phyloP scores from a whole-genome alignment of 2,888 invertebrate species.

The Cheilosia vernalis region DNA sequence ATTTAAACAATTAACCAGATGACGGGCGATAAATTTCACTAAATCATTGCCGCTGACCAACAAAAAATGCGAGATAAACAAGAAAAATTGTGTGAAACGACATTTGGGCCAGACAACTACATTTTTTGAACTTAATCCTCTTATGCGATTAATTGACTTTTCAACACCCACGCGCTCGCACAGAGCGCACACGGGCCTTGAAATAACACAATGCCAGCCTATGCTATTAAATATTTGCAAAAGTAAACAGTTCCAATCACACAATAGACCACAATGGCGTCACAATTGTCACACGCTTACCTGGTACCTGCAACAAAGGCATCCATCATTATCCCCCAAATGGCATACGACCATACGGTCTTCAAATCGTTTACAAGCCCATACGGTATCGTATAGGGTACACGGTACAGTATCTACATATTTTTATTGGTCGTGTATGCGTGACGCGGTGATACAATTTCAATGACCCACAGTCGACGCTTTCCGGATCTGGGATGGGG shows the following conservation, averaged over 20 bases:
- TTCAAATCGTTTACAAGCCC: neutral
- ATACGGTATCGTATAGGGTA: neutral
- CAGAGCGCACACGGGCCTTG: neutral
- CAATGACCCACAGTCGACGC: conserved; percentile 54
- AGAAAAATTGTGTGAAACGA: conserved; percentile 33
- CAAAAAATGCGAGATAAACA: neutral
- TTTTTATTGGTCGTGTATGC: neutral
- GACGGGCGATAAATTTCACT: neutral
- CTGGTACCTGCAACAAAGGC: neutral
- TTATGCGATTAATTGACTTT: conserved; percentile 42
- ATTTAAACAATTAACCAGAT: neutral
- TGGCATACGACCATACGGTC: neutral
- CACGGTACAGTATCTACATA: too few relatives aligned
- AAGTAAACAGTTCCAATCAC: neutral
- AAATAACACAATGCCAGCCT: neutral
- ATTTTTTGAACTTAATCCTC: conserved; percentile 55
- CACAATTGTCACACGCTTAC: neutral
- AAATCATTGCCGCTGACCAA: neutral
- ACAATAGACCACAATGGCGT: too few relatives aligned
- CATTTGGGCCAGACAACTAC: conserved; percentile 4
- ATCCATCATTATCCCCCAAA: neutral
- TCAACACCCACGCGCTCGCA: neutral
- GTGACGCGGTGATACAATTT: conserved; percentile 35
- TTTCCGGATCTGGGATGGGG: conserved; percentile 34
- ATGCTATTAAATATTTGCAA: conserved; percentile 7